Evolutionary conservation across 2,113 vertebrate genomes (phyloP).

Genomic region (Pardalotus punctatus): DNA sequence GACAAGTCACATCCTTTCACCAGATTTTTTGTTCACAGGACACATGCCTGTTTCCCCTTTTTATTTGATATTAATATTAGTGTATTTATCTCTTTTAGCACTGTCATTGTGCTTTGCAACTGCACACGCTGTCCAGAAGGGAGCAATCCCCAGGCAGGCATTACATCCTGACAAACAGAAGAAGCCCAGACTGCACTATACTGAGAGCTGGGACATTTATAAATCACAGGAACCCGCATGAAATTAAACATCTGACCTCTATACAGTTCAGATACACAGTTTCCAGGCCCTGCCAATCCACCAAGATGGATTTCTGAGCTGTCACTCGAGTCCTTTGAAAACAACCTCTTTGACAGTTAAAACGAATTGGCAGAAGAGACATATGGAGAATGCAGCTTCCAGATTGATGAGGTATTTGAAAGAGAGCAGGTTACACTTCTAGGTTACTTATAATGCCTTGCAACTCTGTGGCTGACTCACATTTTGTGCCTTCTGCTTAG

Average conservation of each 20-base stretch:
- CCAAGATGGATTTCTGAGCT: constrained; percentile 46
- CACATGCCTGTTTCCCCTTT: background rate
- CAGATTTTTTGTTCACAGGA: background rate
- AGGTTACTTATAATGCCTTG: background rate
- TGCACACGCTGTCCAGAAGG: accelerated
- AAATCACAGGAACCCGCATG: constrained; percentile 14
- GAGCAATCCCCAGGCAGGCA: background rate
- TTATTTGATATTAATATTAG: background rate
- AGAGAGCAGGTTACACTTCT: background rate
- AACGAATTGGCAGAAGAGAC: constrained; percentile 20
- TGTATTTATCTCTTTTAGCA: background rate
- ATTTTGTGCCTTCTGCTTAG: background rate
- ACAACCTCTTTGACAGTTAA: constrained; percentile 47
- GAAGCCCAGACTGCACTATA: background rate
- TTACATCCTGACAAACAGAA: background rate
- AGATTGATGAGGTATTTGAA: constrained; percentile 56
- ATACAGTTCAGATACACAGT: constrained; percentile 3
- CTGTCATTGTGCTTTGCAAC: background rate
- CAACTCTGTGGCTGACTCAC: background rate
- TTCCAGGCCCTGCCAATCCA: constrained; percentile 47
- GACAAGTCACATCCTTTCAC: background rate
- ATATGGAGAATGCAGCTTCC: background rate
- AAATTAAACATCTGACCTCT: constrained; percentile 50
- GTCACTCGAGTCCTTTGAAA: constrained; percentile 24
- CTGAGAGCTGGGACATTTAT: background rate